phyloP scores from a whole-genome alignment of 1,140 invertebrate species.

The Linepithema humile region DNA sequence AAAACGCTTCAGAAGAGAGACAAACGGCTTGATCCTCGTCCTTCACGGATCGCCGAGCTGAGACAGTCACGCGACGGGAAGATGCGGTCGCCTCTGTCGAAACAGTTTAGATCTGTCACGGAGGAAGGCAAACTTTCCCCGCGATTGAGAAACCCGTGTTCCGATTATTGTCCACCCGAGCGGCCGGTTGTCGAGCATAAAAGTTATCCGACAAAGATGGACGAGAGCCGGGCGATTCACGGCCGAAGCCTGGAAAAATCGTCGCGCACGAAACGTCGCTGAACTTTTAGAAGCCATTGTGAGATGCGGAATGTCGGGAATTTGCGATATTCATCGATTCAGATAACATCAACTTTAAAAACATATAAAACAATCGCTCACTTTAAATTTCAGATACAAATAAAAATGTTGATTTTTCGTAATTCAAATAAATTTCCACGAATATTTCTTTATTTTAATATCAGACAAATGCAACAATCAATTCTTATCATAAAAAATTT shows the following conservation, averaged over 20 bases:
- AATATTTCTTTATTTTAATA: too few relatives aligned
- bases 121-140: not conserved
- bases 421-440: too few relatives aligned
- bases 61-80: not conserved
- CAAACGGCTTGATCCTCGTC: constrained; percentile 47
- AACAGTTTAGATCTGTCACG: not conserved
- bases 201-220: not conserved
- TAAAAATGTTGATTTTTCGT: not conserved
- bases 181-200: not conserved
- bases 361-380: not conserved
- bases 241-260: not conserved
- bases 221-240: not conserved
- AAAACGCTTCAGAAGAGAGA: constrained; percentile 52
- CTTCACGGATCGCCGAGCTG: constrained; percentile 4
- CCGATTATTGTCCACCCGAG: not conserved
- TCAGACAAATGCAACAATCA: too few relatives aligned
- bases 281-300: not conserved
- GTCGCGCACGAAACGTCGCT: not conserved
- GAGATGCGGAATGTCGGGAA: not conserved
- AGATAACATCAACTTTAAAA: not conserved
- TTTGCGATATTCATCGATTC: not conserved
- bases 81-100: not conserved
- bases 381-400: not conserved
- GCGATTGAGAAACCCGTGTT: not conserved
- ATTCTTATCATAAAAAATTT: too few relatives aligned